Evolutionary conservation across 2,888 invertebrate genomes (phyloP).

Genomic region (Pachycephus smyrnensis): DNA sequence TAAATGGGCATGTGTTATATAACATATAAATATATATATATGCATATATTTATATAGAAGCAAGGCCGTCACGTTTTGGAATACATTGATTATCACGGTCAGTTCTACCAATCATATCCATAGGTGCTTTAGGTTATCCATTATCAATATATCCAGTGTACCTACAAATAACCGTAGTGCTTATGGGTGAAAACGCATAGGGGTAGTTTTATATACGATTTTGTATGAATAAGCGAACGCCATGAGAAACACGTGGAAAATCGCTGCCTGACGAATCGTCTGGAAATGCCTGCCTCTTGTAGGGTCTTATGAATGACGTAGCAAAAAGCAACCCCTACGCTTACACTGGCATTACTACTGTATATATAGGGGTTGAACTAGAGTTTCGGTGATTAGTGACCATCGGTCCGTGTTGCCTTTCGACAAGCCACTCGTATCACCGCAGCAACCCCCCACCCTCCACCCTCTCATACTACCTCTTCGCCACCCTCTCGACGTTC

Average conservation of each 20-base stretch:
- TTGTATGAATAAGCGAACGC: background rate
- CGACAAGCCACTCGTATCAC: slow-evolving; percentile 40
- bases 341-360: background rate
- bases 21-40: no score
- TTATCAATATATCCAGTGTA: background rate
- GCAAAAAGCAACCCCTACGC: slow-evolving; percentile 49
- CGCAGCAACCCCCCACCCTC: background rate
- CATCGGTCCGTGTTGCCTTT: slow-evolving; percentile 44
- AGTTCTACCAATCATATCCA: background rate
- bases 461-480: background rate
- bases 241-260: slow-evolving; percentile 50
- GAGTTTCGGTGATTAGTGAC: slow-evolving; percentile 30
- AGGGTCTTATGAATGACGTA: slow-evolving; percentile 59
- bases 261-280: slow-evolving; percentile 33
- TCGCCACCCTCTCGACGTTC: slow-evolving; percentile 16
- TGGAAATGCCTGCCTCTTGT: slow-evolving; percentile 20
- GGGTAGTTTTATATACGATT: background rate
- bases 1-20: background rate
- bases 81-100: background rate
- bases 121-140: background rate
- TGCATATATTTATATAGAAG: no score
- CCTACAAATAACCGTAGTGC: background rate
- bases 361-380: background rate
- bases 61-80: background rate
- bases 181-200: background rate